Percentiles rank a stretch among this genome's conserved stretches.
Conservation (phyloP, 64 coral and sea anemone genomes). For the Stichodactyla helianthus region DNA sequence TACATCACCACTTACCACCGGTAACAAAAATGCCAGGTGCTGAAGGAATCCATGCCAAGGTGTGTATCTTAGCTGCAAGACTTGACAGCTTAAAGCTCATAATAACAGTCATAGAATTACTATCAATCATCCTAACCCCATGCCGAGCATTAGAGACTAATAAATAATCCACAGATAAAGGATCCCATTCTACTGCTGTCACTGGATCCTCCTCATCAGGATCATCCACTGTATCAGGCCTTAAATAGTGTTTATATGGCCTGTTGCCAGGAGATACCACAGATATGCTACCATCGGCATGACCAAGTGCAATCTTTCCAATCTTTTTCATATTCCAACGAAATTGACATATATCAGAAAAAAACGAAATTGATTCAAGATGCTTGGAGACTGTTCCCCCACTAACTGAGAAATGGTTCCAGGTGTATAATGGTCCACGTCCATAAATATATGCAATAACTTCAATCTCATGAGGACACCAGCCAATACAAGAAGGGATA, state of each 20-base stretch:
- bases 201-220: constrained; percentile 84
- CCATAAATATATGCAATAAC: constrained; percentile 82
- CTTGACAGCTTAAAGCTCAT: constrained; percentile 97
- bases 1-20: constrained; percentile 55
- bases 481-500: constrained; percentile 68
- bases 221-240: constrained; percentile 67
- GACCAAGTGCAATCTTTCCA: constrained; percentile 88
- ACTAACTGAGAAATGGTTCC: constrained; percentile 48
- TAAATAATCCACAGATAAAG: constrained; percentile 81
- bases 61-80: constrained; percentile 65
- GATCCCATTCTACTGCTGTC: constrained; percentile 84
- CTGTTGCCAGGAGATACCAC: constrained; percentile 67
- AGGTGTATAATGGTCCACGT: constrained; percentile 77
- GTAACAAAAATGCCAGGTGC: constrained; percentile 93
- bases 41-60: constrained; percentile 80
- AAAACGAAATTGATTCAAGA: constrained; percentile 80
- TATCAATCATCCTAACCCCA: constrained; percentile 82
- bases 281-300: constrained; percentile 87
- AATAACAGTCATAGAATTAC: constrained; percentile 76
- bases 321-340: constrained; percentile 82
- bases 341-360: constrained; percentile 89
- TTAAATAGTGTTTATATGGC: constrained; percentile 73
- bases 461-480: constrained; percentile 68
- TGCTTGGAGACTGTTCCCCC: constrained; percentile 47
- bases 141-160: constrained; percentile 70